Base-by-base conservation (phyloP, 2,797 vertebrate genomes). In the Tauraco hartlaubi region DNA sequence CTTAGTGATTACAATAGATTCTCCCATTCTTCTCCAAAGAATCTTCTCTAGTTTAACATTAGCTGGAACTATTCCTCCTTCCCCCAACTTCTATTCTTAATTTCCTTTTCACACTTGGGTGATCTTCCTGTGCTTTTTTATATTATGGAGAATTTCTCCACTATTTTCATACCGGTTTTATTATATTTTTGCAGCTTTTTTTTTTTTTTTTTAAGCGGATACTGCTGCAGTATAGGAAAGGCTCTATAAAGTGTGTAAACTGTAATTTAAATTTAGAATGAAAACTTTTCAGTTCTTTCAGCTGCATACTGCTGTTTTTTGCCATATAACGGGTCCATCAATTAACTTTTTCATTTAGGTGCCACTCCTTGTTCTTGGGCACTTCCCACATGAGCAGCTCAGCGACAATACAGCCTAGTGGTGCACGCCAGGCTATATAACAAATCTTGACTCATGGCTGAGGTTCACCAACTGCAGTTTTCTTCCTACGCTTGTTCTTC, bases 51-150 rank as follows among this genome's bases (percentile, higher is more conserved):
- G 12, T 77, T 81, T 44, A 90, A 69, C 15, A 19, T 75, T 17
- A 83, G 15, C 9, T 72, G 14, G 61, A 93, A 46, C 8, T 77
- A 25, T 49, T 83, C 17, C 21, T 91, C 9, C 29, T 69, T 85
- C 26, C 10, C 26, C 17, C 16, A 56, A 1, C 5, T 86, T 92
- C 61, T 66, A 59, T 25, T 84, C 63, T 73, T 73, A 52, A 86
- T 90, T 94, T 94, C 49, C 61, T 88, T 94, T 92, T 69, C 69
- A 94, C 85, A 71, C 76, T 84, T 84, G 51, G 26, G 8, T 74
- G 59, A 92, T 67, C 58, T 81, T 88, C 44, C 69, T 64, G 14
- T 63, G 22, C 29, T 37, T 75, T 94, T 91, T 9, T 59, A 23
- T 51, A 78, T 81, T 52, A 90, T 28, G 35, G 76, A 76, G 44